Percentiles rank a stretch among this genome's conserved stretches.
Conservation (phyloP, 2,797 vertebrate species). For the Sebastes glaucus region DNA sequence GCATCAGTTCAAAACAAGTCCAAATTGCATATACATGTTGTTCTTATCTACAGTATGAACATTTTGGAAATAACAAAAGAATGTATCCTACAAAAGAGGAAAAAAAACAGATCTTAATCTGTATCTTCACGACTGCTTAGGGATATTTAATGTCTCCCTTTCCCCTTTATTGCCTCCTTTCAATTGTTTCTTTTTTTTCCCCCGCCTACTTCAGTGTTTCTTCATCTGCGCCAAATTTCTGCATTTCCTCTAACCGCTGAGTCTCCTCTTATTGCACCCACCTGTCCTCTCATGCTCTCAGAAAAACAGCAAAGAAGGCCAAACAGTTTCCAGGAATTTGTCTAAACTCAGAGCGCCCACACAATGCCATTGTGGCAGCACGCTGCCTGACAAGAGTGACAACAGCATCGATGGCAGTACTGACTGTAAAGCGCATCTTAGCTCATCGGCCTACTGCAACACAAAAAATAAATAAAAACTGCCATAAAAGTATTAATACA, state of each 20-base stretch:
- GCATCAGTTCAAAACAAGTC: too few relatives aligned
- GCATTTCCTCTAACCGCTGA: neutral
- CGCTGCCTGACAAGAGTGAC: neutral
- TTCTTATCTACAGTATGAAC: neutral
- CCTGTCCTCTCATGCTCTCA: neutral
- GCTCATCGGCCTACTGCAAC: neutral
- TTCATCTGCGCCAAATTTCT: neutral
- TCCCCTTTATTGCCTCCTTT: neutral
- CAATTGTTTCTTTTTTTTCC: neutral
- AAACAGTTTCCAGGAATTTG: constrained; percentile 46
- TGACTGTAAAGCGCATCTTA: neutral
- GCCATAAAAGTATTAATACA: neutral
- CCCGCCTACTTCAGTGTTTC: neutral
- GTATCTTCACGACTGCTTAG: neutral
- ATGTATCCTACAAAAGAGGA: neutral
- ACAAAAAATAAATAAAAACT: neutral
- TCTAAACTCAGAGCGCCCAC: constrained; percentile 27
- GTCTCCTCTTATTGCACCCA: neutral
- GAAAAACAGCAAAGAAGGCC: constrained; percentile 30
- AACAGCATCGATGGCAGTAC: neutral
- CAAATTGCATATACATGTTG: neutral
- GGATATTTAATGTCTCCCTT: neutral
- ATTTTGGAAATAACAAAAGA: neutral
- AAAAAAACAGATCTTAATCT: neutral
- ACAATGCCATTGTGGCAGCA: constrained; percentile 6